Conservation (phyloP, 1,140 invertebrate species). For the Anagrus nilaparvatae region DNA sequence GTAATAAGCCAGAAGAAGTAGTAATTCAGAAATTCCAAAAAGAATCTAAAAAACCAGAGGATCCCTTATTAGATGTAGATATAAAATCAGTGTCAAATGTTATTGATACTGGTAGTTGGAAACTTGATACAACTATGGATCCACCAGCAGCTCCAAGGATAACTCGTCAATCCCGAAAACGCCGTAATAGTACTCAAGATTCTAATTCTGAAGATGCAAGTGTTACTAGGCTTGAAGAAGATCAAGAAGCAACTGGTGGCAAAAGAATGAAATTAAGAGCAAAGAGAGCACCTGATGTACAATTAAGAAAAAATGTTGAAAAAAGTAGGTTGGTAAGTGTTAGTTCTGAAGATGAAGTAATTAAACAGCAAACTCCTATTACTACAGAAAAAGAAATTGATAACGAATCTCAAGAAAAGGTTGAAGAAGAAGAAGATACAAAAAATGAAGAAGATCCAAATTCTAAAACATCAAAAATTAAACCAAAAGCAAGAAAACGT, state of each 20-base stretch:
- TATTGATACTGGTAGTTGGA: constrained; percentile 25
- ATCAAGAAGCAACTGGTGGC: constrained; percentile 34
- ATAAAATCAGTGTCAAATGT: constrained; percentile 33
- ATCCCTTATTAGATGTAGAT: constrained; percentile 28
- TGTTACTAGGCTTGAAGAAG: constrained; percentile 10
- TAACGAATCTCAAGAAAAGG: constrained; percentile 17
- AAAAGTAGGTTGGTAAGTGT: constrained; percentile 35
- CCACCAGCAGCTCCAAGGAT: constrained; percentile 20
- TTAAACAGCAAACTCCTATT: constrained; percentile 12
- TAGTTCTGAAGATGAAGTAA: constrained; percentile 33
- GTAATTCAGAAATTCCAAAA: too few species aligned
- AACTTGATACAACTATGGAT: constrained; percentile 26
- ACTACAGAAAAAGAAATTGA: constrained; percentile 17
- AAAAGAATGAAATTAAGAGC: constrained; percentile 45
- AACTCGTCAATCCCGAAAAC: constrained; percentile 27
- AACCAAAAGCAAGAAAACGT: constrained; percentile 31
- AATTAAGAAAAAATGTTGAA: constrained; percentile 48
- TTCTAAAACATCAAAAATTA: too few species aligned
- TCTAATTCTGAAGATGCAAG: constrained; percentile 28
- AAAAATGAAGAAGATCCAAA: constrained; percentile 19
- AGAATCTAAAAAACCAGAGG: too few species aligned
- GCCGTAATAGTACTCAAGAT: constrained; percentile 32
- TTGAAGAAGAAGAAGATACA: constrained; percentile 19
- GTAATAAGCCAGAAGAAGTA: too few species aligned
- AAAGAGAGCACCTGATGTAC: constrained; percentile 40